Evolutionary conservation across 2,113 vertebrate genomes (phyloP), one percentile per base, ranked within the genome.

Genomic region (Hystrix cristata): DNA sequence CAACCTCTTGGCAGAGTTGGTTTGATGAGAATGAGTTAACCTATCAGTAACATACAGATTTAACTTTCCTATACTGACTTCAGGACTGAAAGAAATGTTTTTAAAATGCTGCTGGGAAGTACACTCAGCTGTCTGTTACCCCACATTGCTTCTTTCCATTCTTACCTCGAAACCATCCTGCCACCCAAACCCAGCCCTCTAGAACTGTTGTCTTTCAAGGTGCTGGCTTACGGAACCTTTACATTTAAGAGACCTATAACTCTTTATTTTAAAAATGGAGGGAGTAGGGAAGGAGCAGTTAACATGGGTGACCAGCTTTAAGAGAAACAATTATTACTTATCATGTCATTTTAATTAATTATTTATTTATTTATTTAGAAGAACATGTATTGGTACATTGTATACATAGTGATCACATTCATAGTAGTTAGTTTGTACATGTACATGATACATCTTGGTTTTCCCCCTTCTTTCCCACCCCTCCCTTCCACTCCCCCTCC

Each of bases 21-120:
- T 69, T 69, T 96, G 82, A 87, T 85, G 57, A 87, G 18, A 65
- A 7, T 78, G 81, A 95, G 59, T 93, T 95, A 92, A 84, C 12
- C 19, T 82, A 89, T 90, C 62, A 83, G 65, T 92, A 95, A 65
- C 76, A 94, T 23, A 31, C 67, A n/a, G 57, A 96, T 82, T 91
- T 93, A 88, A 78, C 96, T 94, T 94, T 79, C 31, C 43, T 80
- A 57, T 27, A 23, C 14, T 79, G 71, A 11, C 16, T 89, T 81
- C 23, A 69, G 16, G 34, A 1, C 88, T 95, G 29, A 59, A 87
- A 64, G 69, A 88, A 90, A 18, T 9, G 16, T 82, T 88, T 43
- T 65, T 38, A 51, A 95, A 78, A 48, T 71, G 14, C 55, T 72
- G 16, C 12, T 96, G 65, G 57, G 55, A 93, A 95, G 65, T 69